phyloP scores from a whole-genome alignment of 2,888 invertebrate genomes.

The Microctonus aethiopoides region DNA sequence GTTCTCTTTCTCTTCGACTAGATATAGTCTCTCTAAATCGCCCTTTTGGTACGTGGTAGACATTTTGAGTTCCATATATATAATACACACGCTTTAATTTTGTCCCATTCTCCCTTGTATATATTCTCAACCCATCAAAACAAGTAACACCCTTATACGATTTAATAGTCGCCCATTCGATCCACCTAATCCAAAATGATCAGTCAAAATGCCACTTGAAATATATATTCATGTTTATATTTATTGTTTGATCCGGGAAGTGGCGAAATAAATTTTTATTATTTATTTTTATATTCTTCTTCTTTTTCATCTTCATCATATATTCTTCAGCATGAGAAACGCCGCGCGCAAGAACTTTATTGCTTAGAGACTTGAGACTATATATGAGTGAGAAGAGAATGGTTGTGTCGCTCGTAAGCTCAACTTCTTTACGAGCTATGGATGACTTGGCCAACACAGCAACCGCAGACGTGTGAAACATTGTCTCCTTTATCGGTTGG shows the following conservation, averaged over 20 bases:
- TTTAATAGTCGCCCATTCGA: constrained; percentile 12
- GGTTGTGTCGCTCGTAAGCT: constrained; percentile 63
- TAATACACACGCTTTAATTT: neutral
- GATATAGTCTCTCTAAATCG: constrained; percentile 20
- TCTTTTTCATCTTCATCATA: constrained; percentile 4
- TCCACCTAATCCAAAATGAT: constrained; percentile 12
- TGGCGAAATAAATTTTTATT: neutral
- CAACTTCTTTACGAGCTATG: constrained; percentile 63
- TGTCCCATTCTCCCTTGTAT: neutral
- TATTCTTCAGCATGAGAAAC: neutral
- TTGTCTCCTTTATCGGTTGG: constrained; percentile 27
- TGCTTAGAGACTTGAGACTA: constrained; percentile 14
- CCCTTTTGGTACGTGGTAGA: neutral
- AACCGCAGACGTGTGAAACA: constrained; percentile 61
- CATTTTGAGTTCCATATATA: neutral
- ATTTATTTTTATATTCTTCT: constrained; percentile 4
- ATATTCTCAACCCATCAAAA: neutral
- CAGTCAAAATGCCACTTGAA: constrained; percentile 2
- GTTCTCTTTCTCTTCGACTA: neutral
- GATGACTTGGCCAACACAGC: constrained; percentile 56
- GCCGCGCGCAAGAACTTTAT: constrained; percentile 13
- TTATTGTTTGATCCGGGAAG: constrained; percentile 3
- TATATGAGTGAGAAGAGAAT: constrained; percentile 28
- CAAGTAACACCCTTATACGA: neutral
- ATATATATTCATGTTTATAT: neutral